These are phyloP conservation scores for Mamestra brassicae DNA, from an alignment of 2,888 invertebrate genomes.

Conservation along the genomic window DNA sequence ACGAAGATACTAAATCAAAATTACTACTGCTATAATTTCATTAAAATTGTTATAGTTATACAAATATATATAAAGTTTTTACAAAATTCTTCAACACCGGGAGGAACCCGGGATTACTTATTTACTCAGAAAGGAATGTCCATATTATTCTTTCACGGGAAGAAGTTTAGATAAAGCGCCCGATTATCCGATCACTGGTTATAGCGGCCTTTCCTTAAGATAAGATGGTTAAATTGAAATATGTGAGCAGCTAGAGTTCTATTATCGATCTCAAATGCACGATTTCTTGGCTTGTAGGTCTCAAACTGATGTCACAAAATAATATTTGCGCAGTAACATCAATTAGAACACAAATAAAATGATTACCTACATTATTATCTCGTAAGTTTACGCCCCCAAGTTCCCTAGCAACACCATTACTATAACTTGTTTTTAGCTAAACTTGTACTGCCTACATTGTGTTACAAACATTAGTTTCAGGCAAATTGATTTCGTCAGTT, in stretches of 20 bases:
- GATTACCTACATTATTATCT: not conserved
- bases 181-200: too few relatives aligned
- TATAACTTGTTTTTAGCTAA: not conserved
- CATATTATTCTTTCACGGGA: too few relatives aligned
- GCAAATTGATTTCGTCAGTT: conserved; percentile 14
- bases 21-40: too few relatives aligned
- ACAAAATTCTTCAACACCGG: too few relatives aligned
- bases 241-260: not conserved
- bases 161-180: too few relatives aligned
- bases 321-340: not conserved
- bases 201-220: not conserved
- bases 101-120: too few relatives aligned
- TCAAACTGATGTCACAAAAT: not conserved
- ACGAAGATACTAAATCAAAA: too few relatives aligned
- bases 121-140: too few relatives aligned
- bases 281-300: not conserved
- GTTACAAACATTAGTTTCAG: conserved; percentile 9
- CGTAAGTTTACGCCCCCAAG: conserved; percentile 32
- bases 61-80: too few relatives aligned
- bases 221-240: conserved; percentile 11
- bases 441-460: conserved; percentile 1
- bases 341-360: not conserved
- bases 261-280: not conserved
- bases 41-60: too few relatives aligned
- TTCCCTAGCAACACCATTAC: conserved; percentile 11